These are phyloP conservation scores for Takifugu ocellatus DNA, from an alignment of 2,797 vertebrate species.

Conservation along the genomic window DNA sequence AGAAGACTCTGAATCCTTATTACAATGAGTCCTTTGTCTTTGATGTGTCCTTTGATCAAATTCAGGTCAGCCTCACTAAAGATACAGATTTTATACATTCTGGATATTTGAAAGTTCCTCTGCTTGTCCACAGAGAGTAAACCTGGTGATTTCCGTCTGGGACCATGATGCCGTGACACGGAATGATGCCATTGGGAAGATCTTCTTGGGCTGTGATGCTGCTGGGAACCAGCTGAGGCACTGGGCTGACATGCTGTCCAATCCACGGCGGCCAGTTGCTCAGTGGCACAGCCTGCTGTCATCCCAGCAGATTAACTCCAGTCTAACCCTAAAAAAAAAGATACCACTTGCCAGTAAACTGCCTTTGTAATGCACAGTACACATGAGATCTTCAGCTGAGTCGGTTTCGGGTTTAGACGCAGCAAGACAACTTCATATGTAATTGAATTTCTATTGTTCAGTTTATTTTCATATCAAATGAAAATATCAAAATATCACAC, in stretches of 20 bases:
- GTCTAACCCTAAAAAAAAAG: constrained; percentile 76
- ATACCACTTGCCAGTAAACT: constrained; percentile 66
- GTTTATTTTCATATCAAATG: too few species aligned
- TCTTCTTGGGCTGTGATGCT: constrained; percentile 82
- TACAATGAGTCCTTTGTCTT: constrained; percentile 89
- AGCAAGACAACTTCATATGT: neutral
- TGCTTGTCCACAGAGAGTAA: constrained; percentile 45
- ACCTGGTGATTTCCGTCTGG: constrained; percentile 88
- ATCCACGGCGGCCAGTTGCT: constrained; percentile 79
- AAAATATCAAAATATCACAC: neutral
- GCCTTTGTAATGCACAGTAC: constrained; percentile 45
- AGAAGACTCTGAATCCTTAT: constrained; percentile 83
- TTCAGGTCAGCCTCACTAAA: constrained; percentile 77
- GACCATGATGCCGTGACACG: constrained; percentile 79
- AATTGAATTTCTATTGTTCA: neutral
- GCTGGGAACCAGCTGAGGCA: constrained; percentile 86
- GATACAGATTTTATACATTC: too few species aligned
- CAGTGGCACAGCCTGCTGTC: constrained; percentile 88
- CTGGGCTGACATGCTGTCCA: constrained; percentile 93
- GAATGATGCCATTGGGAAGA: constrained; percentile 84
- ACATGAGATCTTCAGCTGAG: neutral
- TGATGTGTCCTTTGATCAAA: constrained; percentile 80
- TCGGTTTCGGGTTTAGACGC: neutral
- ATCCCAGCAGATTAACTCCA: constrained; percentile 78
- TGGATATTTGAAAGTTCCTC: too few species aligned